Percentiles rank a stretch among this genome's conserved stretches.
Evolutionary conservation across 2,797 vertebrate genomes (phyloP).

Genomic region (Coluber constrictor): DNA sequence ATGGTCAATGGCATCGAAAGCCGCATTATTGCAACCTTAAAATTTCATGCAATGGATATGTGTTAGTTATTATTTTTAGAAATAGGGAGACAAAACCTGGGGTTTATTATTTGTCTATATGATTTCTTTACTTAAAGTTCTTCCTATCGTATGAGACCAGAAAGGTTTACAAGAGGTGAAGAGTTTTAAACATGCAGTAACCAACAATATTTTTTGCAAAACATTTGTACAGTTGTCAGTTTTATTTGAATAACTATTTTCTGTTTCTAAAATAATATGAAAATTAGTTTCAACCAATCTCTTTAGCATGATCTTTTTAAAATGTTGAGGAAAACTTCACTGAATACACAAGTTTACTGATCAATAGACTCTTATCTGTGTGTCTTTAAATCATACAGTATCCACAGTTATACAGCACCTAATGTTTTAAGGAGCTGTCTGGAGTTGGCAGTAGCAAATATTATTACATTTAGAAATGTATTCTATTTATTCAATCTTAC

Average conservation of each 20-base stretch:
- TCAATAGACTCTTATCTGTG: not conserved
- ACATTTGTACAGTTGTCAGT: not conserved
- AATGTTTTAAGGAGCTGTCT: not conserved
- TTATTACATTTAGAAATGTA: not conserved
- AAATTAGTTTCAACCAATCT: not conserved
- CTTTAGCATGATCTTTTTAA: not conserved
- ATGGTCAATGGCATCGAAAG: too few species aligned
- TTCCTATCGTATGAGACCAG: not conserved
- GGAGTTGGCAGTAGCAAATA: not conserved
- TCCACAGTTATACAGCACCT: not conserved
- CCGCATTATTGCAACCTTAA: too few species aligned
- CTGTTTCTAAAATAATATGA: not conserved
- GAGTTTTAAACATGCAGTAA: not conserved
- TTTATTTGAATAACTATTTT: not conserved
- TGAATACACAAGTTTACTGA: not conserved
- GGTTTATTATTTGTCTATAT: too few species aligned
- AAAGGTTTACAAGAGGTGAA: not conserved
- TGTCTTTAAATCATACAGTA: not conserved
- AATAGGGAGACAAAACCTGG: too few species aligned
- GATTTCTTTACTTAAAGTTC: not conserved
- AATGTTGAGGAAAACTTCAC: not conserved
- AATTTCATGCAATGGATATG: too few species aligned
- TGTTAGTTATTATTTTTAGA: too few species aligned
- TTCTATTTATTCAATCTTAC: not conserved
- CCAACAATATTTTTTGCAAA: not conserved